Conservation (phyloP, 2,113 vertebrate species). For the Paramormyrops kingsleyae region DNA sequence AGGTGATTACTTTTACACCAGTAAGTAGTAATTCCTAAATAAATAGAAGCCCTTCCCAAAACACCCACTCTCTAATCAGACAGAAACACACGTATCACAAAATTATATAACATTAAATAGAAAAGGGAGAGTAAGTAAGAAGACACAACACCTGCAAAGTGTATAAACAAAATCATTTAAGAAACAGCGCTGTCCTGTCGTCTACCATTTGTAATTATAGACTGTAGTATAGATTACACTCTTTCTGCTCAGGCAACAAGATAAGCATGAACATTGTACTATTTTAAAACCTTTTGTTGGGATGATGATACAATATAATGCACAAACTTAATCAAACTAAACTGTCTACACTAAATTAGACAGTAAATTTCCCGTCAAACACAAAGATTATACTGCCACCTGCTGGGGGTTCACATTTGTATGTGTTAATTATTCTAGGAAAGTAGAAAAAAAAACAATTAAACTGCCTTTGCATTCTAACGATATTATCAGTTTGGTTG, state of each 20-base stretch:
- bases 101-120: not conserved
- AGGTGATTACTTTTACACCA: not conserved
- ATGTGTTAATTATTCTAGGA: constrained; percentile 2
- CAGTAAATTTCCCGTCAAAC: not conserved
- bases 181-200: not conserved
- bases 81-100: not conserved
- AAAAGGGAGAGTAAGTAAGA: not conserved
- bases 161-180: not conserved
- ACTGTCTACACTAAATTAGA: no score
- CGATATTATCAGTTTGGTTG: not conserved
- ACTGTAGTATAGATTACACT: not conserved
- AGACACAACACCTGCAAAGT: not conserved
- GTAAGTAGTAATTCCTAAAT: not conserved
- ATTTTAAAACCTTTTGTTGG: not conserved
- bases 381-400: constrained; percentile 35
- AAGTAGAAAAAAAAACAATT: constrained; percentile 6
- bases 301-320: not conserved
- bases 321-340: no score
- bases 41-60: not conserved
- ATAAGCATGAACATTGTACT: not conserved
- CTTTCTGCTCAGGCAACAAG: not conserved
- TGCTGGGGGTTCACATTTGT: constrained; percentile 25
- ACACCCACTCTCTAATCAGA: not conserved
- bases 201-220: not conserved
- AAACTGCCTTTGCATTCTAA: not conserved